Percentiles rank a stretch among this genome's conserved stretches.
phyloP scores from a whole-genome alignment of 2,797 vertebrate species.

The Channa striata region DNA sequence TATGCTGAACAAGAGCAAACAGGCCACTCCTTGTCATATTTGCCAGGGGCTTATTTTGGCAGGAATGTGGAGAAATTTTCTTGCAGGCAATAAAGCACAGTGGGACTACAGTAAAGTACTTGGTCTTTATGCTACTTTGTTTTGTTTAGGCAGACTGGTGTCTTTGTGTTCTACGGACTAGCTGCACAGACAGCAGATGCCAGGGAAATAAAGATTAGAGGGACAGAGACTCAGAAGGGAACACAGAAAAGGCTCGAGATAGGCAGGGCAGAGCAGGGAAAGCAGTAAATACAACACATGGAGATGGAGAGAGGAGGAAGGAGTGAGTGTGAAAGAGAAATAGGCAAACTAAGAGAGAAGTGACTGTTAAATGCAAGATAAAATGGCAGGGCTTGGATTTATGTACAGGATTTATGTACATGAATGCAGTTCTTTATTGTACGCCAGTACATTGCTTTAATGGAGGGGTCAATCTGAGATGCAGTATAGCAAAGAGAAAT shows the following conservation, averaged over 20 bases:
- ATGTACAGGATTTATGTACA: not conserved
- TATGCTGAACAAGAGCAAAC: constrained; percentile 5
- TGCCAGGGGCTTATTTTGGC: constrained; percentile 2
- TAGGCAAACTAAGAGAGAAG: not conserved
- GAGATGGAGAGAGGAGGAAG: constrained; percentile 36
- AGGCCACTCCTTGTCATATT: constrained; percentile 7
- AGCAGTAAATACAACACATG: constrained; percentile 47
- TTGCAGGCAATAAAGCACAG: constrained; percentile 26
- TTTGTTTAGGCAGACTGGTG: constrained; percentile 31
- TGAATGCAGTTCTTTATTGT: constrained; percentile 10
- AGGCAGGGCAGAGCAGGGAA: constrained; percentile 4
- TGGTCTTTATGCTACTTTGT: constrained; percentile 35
- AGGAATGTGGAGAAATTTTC: constrained; percentile 25
- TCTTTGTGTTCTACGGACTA: constrained; percentile 47
- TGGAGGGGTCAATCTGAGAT: constrained; percentile 46
- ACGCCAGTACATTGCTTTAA: constrained; percentile 26
- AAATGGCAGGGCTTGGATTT: constrained; percentile 19
- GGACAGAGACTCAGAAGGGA: constrained; percentile 25
- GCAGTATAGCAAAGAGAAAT: constrained; percentile 51
- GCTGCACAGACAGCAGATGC: constrained; percentile 32
- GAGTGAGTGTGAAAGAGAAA: constrained; percentile 14
- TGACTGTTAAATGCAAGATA: constrained; percentile 8
- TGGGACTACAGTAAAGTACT: constrained; percentile 14
- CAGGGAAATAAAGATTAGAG: constrained; percentile 57
- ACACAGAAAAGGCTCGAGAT: constrained; percentile 39